phyloP scores from a whole-genome alignment of 2,888 invertebrate genomes.

The Megalurothrips usitatus region DNA sequence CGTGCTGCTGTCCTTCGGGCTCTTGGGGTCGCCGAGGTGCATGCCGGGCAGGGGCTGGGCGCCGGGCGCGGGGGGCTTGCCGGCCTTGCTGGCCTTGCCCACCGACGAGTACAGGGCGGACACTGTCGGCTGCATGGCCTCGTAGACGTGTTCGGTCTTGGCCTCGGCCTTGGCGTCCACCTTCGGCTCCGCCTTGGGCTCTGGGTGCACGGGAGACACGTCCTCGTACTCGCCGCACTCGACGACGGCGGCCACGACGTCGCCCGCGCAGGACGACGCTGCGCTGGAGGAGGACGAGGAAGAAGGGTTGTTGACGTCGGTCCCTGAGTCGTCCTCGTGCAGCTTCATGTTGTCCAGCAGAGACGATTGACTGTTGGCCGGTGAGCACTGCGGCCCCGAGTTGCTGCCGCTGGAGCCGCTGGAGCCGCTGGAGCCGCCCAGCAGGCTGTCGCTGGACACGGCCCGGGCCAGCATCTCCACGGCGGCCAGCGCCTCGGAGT shows the following conservation, averaged over 20 bases:
- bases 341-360: slow-evolving; percentile 18
- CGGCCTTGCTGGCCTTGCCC: slow-evolving; percentile 2
- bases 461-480: not conserved
- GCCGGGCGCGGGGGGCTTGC: not conserved
- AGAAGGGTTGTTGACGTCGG: slow-evolving; percentile 35
- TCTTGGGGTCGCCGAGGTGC: not conserved
- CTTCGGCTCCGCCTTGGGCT: not conserved
- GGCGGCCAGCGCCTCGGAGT: slow-evolving; percentile 17
- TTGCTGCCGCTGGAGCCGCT: not conserved
- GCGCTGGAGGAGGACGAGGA: slow-evolving; percentile 11
- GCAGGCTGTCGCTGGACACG: slow-evolving; percentile 19
- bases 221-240: slow-evolving; percentile 25
- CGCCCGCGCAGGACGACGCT: not conserved
- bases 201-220: not conserved
- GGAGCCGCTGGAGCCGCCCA: not conserved
- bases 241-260: not conserved
- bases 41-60: slow-evolving; percentile 17
- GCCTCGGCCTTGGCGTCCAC: not conserved
- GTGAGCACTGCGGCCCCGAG: not conserved
- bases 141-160: not conserved
- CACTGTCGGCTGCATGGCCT: not conserved
- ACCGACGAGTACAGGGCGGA: not conserved
- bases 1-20: not conserved
- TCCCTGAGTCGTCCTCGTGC: slow-evolving; percentile 34
- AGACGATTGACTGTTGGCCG: slow-evolving; percentile 13